A percentile compares a stretch with the other conserved stretches of the same genome.
Evolutionary conservation across 92 coral and sea anemone genomes (phyloP).

Genomic region (Heteractis magnifica): DNA sequence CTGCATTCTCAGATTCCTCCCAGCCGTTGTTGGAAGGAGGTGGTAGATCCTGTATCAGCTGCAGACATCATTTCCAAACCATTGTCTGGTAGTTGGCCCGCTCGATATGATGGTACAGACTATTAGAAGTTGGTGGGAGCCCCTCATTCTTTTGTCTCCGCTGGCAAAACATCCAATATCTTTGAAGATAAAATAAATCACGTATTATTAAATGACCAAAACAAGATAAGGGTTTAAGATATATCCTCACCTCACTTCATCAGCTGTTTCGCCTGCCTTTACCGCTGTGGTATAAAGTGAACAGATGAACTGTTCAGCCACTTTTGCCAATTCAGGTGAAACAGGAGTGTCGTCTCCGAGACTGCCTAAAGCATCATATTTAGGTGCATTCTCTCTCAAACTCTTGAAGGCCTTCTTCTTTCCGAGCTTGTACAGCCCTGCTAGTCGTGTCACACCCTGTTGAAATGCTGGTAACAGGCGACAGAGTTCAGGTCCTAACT

Average conservation of each 20-base stretch:
- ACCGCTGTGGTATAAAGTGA: conserved; percentile 9
- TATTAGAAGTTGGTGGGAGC: conserved; percentile 37
- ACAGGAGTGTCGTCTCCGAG: conserved; percentile 9
- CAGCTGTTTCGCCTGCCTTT: conserved; percentile 23
- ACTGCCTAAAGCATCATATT: neutral
- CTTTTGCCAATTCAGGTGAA: neutral
- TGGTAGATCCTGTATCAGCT: too few relatives aligned
- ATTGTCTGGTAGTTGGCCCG: neutral
- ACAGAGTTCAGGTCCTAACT: neutral
- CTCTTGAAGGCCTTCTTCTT: conserved; percentile 4
- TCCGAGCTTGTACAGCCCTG: conserved; percentile 7
- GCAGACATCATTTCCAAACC: too few relatives aligned
- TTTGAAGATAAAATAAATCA: neutral
- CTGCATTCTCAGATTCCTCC: too few relatives aligned
- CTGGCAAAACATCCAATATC: conserved; percentile 53
- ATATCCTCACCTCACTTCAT: conserved; percentile 18
- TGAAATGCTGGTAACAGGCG: conserved; percentile 10
- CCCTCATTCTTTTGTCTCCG: conserved; percentile 44
- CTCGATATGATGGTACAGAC: conserved; percentile 27
- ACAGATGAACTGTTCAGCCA: conserved; percentile 16
- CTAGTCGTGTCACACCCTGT: conserved; percentile 47
- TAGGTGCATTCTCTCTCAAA: too few relatives aligned
- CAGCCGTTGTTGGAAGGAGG: too few relatives aligned
- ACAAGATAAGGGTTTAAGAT: neutral
- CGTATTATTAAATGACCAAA: neutral